Evolutionary conservation across 2,797 vertebrate species (phyloP).

Genomic region (Falco peregrinus): DNA sequence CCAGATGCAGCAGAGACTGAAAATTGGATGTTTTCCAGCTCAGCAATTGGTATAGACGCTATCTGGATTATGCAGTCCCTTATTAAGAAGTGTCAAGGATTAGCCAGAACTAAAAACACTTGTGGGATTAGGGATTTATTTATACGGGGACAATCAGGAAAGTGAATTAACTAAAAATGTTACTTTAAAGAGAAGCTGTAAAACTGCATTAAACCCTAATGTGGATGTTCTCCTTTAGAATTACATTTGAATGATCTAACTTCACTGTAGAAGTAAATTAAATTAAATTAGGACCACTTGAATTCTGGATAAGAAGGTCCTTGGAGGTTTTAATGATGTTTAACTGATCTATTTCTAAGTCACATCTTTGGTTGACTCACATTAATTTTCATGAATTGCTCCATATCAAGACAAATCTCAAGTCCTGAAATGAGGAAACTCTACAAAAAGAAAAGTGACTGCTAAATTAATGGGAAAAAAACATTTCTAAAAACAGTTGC

Average conservation of each 20-base stretch:
- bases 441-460: slow-evolving; percentile 17
- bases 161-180: slow-evolving; percentile 58
- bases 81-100: slow-evolving; percentile 45
- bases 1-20: slow-evolving; percentile 10
- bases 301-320: slow-evolving; percentile 54
- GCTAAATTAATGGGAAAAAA: slow-evolving; percentile 12
- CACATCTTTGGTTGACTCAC: slow-evolving; percentile 34
- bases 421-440: slow-evolving; percentile 28
- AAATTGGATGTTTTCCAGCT: slow-evolving; percentile 16
- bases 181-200: slow-evolving; percentile 60
- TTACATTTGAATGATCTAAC: slow-evolving; percentile 52
- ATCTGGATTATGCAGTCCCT: slow-evolving; percentile 46
- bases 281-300: slow-evolving; percentile 61
- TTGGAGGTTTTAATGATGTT: slow-evolving; percentile 32
- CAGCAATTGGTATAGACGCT: slow-evolving; percentile 10
- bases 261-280: slow-evolving; percentile 61
- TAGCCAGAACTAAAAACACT: slow-evolving; percentile 31
- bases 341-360: slow-evolving; percentile 59
- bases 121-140: slow-evolving; percentile 52
- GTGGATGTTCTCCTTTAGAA: slow-evolving; percentile 56
- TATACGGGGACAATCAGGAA: slow-evolving; percentile 48
- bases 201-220: slow-evolving; percentile 58
- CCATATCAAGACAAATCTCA: neutral
- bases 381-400: slow-evolving; percentile 55
- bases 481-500: neutral